A percentile compares a stretch with the other conserved stretches of the same genome.
Conservation (phyloP, 2,888 invertebrate species). For the Orchesella flavescens region DNA sequence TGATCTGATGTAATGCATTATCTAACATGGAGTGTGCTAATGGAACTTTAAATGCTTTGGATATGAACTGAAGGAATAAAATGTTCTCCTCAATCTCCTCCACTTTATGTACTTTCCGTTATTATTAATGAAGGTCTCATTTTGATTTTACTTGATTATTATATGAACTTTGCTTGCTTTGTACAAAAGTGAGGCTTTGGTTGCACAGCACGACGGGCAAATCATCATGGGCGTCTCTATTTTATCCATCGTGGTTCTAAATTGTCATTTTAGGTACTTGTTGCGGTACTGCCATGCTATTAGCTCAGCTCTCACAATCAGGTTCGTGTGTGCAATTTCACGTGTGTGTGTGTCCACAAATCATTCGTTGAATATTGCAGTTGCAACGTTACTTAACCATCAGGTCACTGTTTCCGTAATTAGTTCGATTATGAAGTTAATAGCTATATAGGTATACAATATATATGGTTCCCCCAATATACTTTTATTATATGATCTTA, state of each 20-base stretch:
- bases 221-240: slow-evolving; percentile 5
- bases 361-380: not conserved
- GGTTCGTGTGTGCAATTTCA: not conserved
- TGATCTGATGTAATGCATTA: not conserved
- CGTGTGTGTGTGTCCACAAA: not conserved
- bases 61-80: no score
- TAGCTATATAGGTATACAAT: not conserved
- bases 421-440: slow-evolving; percentile 17
- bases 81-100: no score
- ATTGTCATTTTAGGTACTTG: slow-evolving; percentile 5
- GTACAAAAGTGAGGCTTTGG: no score
- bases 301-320: not conserved
- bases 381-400: not conserved
- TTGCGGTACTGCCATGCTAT: not conserved
- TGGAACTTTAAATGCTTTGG: no score
- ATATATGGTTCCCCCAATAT: not conserved
- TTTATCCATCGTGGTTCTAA: not conserved
- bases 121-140: no score
- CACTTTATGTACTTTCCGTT: no score
- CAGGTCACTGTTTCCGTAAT: slow-evolving; percentile 46
- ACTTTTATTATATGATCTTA: not conserved
- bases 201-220: no score
- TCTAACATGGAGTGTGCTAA: not conserved
- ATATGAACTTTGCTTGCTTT: no score
- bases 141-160: no score